Evolutionary conservation across 2,888 invertebrate species (phyloP), one percentile per base, ranked within the genome.

Genomic region (Cerceris ruficornis): DNA sequence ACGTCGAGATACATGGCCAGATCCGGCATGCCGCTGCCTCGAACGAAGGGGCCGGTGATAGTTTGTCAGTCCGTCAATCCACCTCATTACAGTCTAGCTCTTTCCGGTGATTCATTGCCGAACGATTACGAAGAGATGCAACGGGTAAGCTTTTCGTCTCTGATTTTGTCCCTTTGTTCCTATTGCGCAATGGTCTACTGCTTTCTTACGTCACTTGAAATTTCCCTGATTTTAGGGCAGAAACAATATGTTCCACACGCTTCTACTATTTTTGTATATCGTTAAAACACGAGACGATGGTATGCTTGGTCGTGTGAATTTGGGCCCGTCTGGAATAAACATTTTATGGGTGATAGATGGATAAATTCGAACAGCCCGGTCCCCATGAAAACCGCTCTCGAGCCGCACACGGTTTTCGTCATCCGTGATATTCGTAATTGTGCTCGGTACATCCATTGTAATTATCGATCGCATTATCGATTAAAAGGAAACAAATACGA

Each of bases 191-290:
- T 46, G 5, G 9, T 5, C 9, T 5, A 11, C 17, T 39, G 54
- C 46, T 58, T 11, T 13, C 28, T 15, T 9, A 42, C 58, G 67
- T 71, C 59, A 8, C n/a, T 43, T 55, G 41, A 41, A 59, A 84
- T 68, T 93, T 94, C 80, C 68, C n/a, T 15, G 50, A 61, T 84
- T 83, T 46, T 91, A 95, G 95, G 98, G 98, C 66, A 95, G 98
- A 88, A 97, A 97, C 93, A 98, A 98, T 93, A 93, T 98, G 88
- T 96, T 98, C 91, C 97, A 98, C 92, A 95, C 97, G 65, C 94
- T 98, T 79, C 94, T 98, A 87, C 94, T 98, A 88, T 96, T 98
- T 91, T 91, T 98, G 54, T 95, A 96, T 89, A 95, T 95, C 87
- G 95, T 97, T 81, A 96, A 96, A 85, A 94, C 94, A 80, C 94